Evolutionary conservation across 2,888 invertebrate species (phyloP), one percentile per base, ranked within the genome.

Genomic region (Tipula confusa): DNA sequence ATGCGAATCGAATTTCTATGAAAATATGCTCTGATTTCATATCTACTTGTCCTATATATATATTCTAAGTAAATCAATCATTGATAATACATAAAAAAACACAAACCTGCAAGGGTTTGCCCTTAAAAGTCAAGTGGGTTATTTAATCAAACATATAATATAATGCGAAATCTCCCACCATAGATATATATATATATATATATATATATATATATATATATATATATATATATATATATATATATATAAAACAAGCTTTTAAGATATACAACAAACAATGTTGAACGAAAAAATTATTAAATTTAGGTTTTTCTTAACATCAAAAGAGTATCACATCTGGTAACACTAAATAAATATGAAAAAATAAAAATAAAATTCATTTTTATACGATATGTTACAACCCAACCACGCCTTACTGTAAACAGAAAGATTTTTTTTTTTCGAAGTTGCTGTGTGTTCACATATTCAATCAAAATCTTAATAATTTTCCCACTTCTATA

Each of bases 321-420:
- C 64, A 64, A 64, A 64, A 64, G 64, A 64, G 64, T 64, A 64
- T 64, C 48, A 64, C 64, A 64, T 64, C 64, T 64, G 64, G 64
- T 64, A 64, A 64, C 64, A 64, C 64, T 64, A 64, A 64, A 64
- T 64, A 64, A 64, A 64, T 64, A 64, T 24, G 64, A 64, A 24
- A 24, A 64, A 64, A 64, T 15, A 15, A 18, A 64, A 33, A 33
- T 9, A 3, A 18, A 64, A 64, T 7, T 1, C 64, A 24, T 18
- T 64, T 64, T 64, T 64, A 64, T 24, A 64, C 7, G 64, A 64
- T 64, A 64, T 64, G 64, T 64, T 64, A 64, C 64, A 64, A 64
- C 64, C 64, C 64, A 64, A 64, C 64, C 64, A 64, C 64, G 64
- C 64, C 64, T 64, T 64, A 64, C 24, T 64, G 64, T 64, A 64